Base-by-base conservation (phyloP, 2,888 invertebrate genomes). In the Euzophera pinguis region DNA sequence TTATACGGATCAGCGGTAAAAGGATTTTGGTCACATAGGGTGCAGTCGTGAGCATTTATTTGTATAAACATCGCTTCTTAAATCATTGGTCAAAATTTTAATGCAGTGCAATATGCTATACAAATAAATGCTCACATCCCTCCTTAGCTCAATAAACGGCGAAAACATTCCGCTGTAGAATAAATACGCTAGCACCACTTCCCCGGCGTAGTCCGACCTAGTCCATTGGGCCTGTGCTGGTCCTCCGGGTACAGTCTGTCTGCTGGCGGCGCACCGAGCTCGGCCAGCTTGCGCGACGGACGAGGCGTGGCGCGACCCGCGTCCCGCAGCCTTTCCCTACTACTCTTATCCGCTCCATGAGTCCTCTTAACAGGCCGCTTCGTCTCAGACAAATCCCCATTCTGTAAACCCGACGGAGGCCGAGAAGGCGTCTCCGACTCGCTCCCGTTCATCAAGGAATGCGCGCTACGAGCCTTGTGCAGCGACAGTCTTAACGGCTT, bases 401-500 rank as follows among this genome's bases (percentile, higher is more conserved):
- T 61, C 49, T 67, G 67, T 6, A 71, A 68, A 54, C 78, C 84
- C n/a, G 81, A 77, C 1, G 75, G 69, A 27, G 84, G 75, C 49
- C 81, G 64, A 54, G 81, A 78, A n/a, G 71, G 67, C 9, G 76
- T 66, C 66, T 93, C 93, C 10, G 83, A 73, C 58, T 86, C 87
- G 65, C 81, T 80, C 27, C 87, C 86, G 65, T 78, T 78, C 45
- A 81, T 65, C 14, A 96, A 92, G 0, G 95, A 95, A 70, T 96
- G 96, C 47, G 96, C 91, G 77, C 96, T 96, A 58, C 95, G 93
- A 0, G 97, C 95, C 64, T 96, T 93, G 73, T 97, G 97, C 48
- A 97, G 81, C 0, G 96, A 97, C 38, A 97, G 83, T 8, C 97
- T 91, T 47, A 96, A 79, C 0, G 97, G 97, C 73, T 97, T 97